A percentile compares a stretch with the other conserved stretches of the same genome.
phyloP scores from a whole-genome alignment of 2,888 invertebrate species.

The Trileptium ribeirensis region DNA sequence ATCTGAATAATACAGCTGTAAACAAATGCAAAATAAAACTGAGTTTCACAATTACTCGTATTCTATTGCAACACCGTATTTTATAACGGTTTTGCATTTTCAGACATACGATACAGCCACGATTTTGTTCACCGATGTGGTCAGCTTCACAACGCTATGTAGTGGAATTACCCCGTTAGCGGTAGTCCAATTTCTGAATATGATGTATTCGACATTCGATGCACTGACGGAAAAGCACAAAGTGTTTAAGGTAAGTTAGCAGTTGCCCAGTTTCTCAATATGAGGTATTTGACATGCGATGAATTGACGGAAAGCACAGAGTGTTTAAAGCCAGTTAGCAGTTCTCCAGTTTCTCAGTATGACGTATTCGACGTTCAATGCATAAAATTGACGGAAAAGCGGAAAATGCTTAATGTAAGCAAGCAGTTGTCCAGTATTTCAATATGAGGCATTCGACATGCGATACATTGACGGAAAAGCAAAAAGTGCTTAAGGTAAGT shows the following conservation, averaged over 20 bases:
- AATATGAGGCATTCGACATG: too few relatives aligned
- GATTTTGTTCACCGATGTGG: constrained; percentile 92
- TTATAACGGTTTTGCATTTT: too few relatives aligned
- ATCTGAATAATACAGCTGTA: too few relatives aligned
- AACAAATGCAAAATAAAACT: too few relatives aligned
- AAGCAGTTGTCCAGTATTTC: too few relatives aligned
- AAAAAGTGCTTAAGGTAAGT: constrained; percentile 88
- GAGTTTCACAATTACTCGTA: too few relatives aligned
- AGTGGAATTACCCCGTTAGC: constrained; percentile 92
- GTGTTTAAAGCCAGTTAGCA: too few relatives aligned
- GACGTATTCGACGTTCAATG: constrained; percentile 73
- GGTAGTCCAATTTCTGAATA: constrained; percentile 91
- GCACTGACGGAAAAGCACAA: constrained; percentile 80
- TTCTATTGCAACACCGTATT: too few relatives aligned
- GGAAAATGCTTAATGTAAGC: too few relatives aligned
- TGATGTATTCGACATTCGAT: constrained; percentile 73
- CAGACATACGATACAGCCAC: constrained; percentile 94
- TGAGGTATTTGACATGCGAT: too few relatives aligned
- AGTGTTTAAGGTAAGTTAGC: constrained; percentile 83
- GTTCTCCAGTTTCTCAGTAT: constrained; percentile 93
- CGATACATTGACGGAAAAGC: constrained; percentile 80
- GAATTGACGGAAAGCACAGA: too few relatives aligned
- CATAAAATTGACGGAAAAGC: too few relatives aligned
- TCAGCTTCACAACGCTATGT: constrained; percentile 94
- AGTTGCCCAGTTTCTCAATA: constrained; percentile 92